Evolutionary conservation across 2,888 invertebrate species (phyloP).

Genomic region (Bursaphelenchus okinawaensis): DNA sequence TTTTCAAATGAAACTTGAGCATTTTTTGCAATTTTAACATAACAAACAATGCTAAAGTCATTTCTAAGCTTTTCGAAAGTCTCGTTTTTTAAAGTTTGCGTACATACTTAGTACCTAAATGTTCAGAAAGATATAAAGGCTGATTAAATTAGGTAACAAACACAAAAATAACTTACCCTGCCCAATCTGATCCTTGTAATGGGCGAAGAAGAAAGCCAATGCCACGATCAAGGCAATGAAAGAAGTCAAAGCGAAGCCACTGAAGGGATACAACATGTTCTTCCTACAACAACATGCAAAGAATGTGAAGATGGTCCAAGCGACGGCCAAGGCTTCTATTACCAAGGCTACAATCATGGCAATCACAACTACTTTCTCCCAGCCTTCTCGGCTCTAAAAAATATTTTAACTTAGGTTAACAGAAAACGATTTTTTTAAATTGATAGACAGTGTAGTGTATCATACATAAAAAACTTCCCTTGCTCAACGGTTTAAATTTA

Average conservation of each 20-base stretch:
- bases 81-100: no score
- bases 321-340: constrained; percentile 21
- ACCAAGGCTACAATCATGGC: constrained; percentile 23
- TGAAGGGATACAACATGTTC: constrained; percentile 23
- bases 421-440: neutral
- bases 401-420: neutral
- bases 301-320: constrained; percentile 25
- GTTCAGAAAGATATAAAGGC: no score
- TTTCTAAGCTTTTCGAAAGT: no score
- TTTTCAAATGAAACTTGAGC: no score
- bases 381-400: constrained; percentile 16
- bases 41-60: no score
- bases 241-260: constrained; percentile 15
- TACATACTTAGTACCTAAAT: no score
- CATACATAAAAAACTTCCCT: neutral
- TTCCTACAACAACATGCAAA: constrained; percentile 24
- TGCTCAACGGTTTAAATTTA: no score
- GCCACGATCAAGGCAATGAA: constrained; percentile 17
- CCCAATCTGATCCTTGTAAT: constrained; percentile 8
- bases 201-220: constrained; percentile 15
- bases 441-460: neutral
- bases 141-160: no score
- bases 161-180: neutral
- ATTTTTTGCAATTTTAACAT: no score
- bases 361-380: constrained; percentile 29